Percentiles rank a stretch among this genome's conserved stretches.
Evolutionary conservation across 2,888 invertebrate genomes (phyloP).

Genomic region (Falcaria lacertinaria): DNA sequence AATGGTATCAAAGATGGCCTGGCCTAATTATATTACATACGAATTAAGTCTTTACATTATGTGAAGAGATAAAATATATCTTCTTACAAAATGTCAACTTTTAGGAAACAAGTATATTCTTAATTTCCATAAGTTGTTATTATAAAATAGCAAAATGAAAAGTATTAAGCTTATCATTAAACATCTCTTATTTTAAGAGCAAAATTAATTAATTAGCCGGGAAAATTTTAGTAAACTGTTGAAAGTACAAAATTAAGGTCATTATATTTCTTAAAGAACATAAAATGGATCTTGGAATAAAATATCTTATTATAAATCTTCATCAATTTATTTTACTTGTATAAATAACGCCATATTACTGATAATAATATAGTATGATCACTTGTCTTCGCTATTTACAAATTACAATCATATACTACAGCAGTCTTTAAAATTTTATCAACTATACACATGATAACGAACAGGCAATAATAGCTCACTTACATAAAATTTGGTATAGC

Average conservation of each 20-base stretch:
- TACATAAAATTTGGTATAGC: constrained; percentile 79
- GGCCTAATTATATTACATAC: too few relatives aligned
- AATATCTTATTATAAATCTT: constrained; percentile 64
- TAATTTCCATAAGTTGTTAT: too few relatives aligned
- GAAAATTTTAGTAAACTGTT: neutral
- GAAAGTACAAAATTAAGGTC: neutral
- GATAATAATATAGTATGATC: constrained; percentile 77
- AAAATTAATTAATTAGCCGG: neutral
- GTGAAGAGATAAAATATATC: too few relatives aligned
- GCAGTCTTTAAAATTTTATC: constrained; percentile 81
- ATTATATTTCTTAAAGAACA: neutral
- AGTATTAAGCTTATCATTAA: too few relatives aligned
- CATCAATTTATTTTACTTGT: constrained; percentile 71
- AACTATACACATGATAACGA: constrained; percentile 76
- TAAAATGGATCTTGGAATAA: constrained; percentile 32
- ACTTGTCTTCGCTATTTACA: constrained; percentile 78
- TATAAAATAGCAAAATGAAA: too few relatives aligned
- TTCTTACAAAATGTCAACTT: too few relatives aligned
- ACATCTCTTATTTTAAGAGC: neutral
- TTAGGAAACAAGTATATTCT: too few relatives aligned
- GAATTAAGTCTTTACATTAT: too few relatives aligned
- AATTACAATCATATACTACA: constrained; percentile 74
- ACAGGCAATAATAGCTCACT: constrained; percentile 75
- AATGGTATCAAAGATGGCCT: too few relatives aligned
- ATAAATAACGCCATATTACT: constrained; percentile 77